Percentiles rank a stretch among this genome's conserved stretches.
Conservation (phyloP, 1,140 invertebrate species). For the Vollenhovia emeryi region DNA sequence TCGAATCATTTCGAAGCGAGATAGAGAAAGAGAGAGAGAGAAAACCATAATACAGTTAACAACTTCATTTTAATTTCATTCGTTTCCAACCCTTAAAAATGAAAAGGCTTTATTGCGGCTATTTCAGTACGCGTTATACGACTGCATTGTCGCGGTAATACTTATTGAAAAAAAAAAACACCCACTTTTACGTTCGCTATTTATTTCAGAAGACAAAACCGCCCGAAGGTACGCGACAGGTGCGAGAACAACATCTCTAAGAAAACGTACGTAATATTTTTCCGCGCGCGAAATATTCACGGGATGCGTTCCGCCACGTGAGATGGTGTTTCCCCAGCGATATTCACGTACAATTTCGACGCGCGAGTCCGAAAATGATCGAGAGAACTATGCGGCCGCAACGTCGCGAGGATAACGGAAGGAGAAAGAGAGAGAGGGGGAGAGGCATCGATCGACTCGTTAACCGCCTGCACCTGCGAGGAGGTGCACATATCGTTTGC, state of each 20-base stretch:
- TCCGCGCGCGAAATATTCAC: not conserved
- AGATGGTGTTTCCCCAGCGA: not conserved
- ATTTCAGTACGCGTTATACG: not conserved
- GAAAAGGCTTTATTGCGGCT: not conserved
- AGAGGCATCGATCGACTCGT: slow-evolving; percentile 60
- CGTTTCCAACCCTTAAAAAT: not conserved
- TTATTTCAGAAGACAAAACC: not conserved
- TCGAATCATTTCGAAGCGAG: not conserved
- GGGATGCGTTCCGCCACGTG: not conserved
- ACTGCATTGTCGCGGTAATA: not conserved
- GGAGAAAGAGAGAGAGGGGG: slow-evolving; percentile 3
- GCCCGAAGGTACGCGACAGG: not conserved
- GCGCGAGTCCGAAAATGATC: not conserved
- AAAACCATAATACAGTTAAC: not conserved
- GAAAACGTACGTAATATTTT: not conserved
- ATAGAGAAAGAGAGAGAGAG: not conserved
- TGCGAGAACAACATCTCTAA: not conserved
- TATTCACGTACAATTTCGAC: not conserved
- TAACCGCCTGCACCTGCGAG: slow-evolving; percentile 39
- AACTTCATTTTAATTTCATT: not conserved
- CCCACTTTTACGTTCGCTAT: not conserved
- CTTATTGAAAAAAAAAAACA: not conserved
- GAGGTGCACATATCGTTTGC: slow-evolving; percentile 36
- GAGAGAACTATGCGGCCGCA: not conserved
- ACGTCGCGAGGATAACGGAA: slow-evolving; percentile 19